phyloP scores from a whole-genome alignment of 2,888 invertebrate species.

The Furcula furcula region DNA sequence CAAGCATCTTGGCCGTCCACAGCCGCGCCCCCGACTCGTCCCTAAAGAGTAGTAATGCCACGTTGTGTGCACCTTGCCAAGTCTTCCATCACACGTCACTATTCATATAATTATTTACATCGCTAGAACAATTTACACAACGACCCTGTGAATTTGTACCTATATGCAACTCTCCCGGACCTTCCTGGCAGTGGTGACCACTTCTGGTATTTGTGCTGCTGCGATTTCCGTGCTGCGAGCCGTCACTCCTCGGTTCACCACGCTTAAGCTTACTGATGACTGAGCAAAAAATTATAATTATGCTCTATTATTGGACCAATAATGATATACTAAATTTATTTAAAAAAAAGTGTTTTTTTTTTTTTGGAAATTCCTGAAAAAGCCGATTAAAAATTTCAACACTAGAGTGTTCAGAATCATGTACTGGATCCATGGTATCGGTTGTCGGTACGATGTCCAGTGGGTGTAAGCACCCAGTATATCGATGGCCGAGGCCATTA shows the following conservation, averaged over 20 bases:
- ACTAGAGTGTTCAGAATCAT: too few relatives aligned
- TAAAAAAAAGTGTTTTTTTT: too few relatives aligned
- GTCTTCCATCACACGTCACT: neutral
- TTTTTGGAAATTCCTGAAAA: too few relatives aligned
- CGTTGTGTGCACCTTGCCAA: neutral
- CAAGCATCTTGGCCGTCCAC: neutral
- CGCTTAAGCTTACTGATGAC: constrained; percentile 88
- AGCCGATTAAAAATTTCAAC: too few relatives aligned
- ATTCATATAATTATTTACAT: neutral
- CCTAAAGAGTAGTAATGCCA: neutral
- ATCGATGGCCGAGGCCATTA: too few relatives aligned
- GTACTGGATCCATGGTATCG: too few relatives aligned
- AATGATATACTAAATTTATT: too few relatives aligned
- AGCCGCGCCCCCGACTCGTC: neutral
- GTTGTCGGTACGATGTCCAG: too few relatives aligned
- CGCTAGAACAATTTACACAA: neutral
- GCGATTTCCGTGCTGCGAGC: constrained; percentile 78
- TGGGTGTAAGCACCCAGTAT: too few relatives aligned
- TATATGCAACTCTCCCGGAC: constrained; percentile 95
- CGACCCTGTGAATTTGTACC: constrained; percentile 7
- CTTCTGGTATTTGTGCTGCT: constrained; percentile 87
- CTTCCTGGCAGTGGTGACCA: constrained; percentile 89
- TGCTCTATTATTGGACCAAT: too few relatives aligned
- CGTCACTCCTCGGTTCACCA: constrained; percentile 84
- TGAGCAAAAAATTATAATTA: constrained; percentile 67